Evolutionary conservation across 1,140 invertebrate genomes (phyloP).

Genomic region (Sinonovacula constricta): DNA sequence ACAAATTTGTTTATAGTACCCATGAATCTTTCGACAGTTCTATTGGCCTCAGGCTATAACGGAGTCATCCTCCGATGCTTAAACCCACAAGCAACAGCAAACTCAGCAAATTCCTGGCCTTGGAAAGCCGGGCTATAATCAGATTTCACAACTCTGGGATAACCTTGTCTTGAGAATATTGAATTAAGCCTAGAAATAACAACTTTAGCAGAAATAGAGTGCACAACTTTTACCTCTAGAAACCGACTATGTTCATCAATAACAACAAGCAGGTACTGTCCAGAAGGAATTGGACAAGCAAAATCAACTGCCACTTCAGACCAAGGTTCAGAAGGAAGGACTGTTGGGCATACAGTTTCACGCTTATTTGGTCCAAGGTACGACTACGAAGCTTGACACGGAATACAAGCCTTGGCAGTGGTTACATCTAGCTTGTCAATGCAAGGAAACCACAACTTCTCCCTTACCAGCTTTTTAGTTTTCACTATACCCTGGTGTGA

Average conservation of each 20-base stretch:
- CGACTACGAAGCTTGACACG: constrained; percentile 63
- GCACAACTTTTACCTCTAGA: constrained; percentile 63
- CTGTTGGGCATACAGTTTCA: constrained; percentile 56
- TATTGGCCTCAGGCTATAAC: constrained; percentile 51
- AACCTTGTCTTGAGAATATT: constrained; percentile 55
- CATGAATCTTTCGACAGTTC: constrained; percentile 54
- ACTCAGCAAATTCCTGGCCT: constrained; percentile 49
- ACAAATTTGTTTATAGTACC: constrained; percentile 47
- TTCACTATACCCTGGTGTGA: constrained; percentile 63
- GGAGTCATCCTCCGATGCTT: constrained; percentile 54
- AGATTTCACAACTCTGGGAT: constrained; percentile 40
- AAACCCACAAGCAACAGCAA: constrained; percentile 45
- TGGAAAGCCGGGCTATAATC: constrained; percentile 58
- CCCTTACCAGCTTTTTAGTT: constrained; percentile 66
- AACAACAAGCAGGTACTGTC: constrained; percentile 62
- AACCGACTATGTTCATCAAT: constrained; percentile 66
- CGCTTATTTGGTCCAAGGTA: constrained; percentile 20
- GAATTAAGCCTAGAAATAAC: constrained; percentile 49
- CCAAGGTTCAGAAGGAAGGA: constrained; percentile 59
- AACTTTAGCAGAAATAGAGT: constrained; percentile 52
- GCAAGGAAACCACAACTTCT: constrained; percentile 73
- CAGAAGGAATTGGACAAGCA: constrained; percentile 58
- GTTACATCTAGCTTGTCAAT: constrained; percentile 67
- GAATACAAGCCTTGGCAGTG: constrained; percentile 59
- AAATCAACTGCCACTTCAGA: constrained; percentile 61